Evolutionary conservation across 2,888 invertebrate species (phyloP).

Genomic region (Gandaritis pyraliata): DNA sequence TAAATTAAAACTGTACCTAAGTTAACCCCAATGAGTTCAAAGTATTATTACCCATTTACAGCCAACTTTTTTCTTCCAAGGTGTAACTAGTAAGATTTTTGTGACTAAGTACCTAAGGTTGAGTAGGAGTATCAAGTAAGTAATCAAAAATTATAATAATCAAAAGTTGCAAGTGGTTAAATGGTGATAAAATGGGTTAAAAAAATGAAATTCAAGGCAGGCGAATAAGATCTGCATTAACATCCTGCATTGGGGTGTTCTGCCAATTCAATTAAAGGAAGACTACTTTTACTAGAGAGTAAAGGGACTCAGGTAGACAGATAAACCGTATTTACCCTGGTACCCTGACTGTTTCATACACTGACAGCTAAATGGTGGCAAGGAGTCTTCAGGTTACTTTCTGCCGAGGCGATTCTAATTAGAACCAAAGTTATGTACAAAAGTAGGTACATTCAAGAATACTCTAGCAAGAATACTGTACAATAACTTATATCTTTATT

Average conservation of each 20-base stretch:
- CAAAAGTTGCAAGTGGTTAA: not conserved
- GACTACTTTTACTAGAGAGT: too few species aligned
- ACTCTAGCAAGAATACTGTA: not conserved
- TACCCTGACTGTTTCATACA: too few species aligned
- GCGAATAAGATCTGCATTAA: too few species aligned
- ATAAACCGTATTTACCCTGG: too few species aligned
- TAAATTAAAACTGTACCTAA: slow-evolving; percentile 16
- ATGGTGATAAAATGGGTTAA: too few species aligned
- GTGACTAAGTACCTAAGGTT: not conserved
- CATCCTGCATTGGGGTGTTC: too few species aligned
- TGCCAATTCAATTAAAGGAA: too few species aligned
- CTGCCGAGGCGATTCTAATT: not conserved
- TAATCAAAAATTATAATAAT: not conserved
- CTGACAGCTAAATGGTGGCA: not conserved
- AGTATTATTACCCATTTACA: not conserved
- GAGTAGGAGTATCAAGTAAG: not conserved
- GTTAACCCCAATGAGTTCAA: not conserved
- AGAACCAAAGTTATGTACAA: too few species aligned
- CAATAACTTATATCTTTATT: not conserved
- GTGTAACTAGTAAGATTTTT: too few species aligned
- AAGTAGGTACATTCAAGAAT: not conserved
- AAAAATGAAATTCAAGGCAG: too few species aligned
- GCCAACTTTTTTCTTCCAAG: not conserved
- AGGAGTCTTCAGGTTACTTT: not conserved
- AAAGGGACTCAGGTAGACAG: too few species aligned